Conservation (phyloP, 2,113 vertebrate species). For the Rhombomys opimus region DNA sequence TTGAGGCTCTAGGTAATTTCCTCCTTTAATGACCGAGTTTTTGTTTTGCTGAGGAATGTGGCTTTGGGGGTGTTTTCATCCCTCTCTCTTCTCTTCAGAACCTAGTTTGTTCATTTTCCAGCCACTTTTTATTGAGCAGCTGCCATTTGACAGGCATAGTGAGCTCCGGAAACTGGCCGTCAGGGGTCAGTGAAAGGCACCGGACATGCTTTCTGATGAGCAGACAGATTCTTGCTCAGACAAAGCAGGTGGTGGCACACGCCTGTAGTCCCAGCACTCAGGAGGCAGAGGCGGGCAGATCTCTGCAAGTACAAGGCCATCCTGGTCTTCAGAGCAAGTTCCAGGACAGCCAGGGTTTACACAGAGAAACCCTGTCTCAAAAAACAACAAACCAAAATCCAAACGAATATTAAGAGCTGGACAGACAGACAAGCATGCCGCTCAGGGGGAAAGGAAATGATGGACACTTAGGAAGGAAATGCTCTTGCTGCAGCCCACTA, state of each 20-base stretch:
- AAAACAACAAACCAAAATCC: too few relatives aligned
- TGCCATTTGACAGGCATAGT: fast-evolving
- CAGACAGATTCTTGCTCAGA: too few relatives aligned
- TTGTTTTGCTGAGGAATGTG: background rate
- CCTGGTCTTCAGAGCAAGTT: too few relatives aligned
- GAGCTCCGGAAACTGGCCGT: background rate
- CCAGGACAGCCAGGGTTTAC: too few relatives aligned
- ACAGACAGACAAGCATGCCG: background rate
- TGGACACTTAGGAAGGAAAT: background rate
- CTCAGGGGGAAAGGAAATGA: background rate
- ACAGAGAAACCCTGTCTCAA: too few relatives aligned
- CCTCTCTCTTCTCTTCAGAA: background rate
- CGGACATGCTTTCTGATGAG: background rate
- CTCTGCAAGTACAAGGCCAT: too few relatives aligned
- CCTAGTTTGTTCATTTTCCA: background rate
- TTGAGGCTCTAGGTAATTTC: background rate
- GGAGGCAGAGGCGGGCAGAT: too few relatives aligned
- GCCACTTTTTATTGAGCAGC: too few relatives aligned
- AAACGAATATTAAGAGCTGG: background rate
- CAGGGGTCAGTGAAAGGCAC: fast-evolving
- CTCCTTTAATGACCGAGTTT: background rate
- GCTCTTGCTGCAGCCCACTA: background rate
- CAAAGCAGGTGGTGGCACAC: background rate
- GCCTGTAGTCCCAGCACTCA: too few relatives aligned
- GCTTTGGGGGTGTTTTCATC: background rate